These are phyloP conservation scores for Falco columbarius DNA, from an alignment of 2,797 vertebrate genomes.

Conservation along the genomic window DNA sequence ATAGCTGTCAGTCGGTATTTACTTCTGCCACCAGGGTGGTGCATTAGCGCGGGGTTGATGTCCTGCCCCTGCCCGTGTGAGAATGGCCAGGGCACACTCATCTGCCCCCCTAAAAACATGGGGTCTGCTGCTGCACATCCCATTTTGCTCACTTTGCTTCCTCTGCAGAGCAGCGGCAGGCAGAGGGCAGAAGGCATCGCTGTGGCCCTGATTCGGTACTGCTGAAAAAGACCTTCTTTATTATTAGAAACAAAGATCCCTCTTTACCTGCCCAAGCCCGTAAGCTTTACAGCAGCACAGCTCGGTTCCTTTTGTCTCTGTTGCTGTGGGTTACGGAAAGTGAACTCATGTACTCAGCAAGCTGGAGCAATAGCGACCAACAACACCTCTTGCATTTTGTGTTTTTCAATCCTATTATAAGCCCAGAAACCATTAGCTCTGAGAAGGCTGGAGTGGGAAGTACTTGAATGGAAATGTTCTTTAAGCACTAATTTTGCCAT, in stretches of 20 bases:
- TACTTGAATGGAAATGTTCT: conserved; percentile 47
- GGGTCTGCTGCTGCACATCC: not conserved
- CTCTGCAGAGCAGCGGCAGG: not conserved
- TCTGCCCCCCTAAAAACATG: not conserved
- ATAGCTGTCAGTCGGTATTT: conserved; percentile 16
- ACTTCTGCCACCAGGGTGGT: not conserved
- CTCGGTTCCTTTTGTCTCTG: not conserved
- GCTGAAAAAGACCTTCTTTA: not conserved
- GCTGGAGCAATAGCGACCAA: conserved; percentile 13
- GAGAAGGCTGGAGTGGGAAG: conserved; percentile 47
- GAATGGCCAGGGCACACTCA: not conserved
- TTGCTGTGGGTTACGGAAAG: conserved; percentile 49
- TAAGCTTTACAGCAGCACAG: not conserved
- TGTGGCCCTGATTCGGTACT: not conserved
- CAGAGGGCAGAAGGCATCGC: not conserved
- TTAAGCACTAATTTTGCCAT: conserved; percentile 54
- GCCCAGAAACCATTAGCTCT: conserved; percentile 43
- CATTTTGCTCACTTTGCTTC: not conserved
- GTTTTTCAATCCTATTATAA: conserved; percentile 37
- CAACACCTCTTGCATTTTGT: not conserved
- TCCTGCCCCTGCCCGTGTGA: not conserved
- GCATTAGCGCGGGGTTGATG: fast-evolving
- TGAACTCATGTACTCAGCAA: not conserved
- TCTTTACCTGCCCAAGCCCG: not conserved
- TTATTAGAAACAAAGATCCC: not conserved